Evolutionary conservation across 53 echinoderm and acorn worm genomes (phyloP).

Genomic region (Luidia sarsii): DNA sequence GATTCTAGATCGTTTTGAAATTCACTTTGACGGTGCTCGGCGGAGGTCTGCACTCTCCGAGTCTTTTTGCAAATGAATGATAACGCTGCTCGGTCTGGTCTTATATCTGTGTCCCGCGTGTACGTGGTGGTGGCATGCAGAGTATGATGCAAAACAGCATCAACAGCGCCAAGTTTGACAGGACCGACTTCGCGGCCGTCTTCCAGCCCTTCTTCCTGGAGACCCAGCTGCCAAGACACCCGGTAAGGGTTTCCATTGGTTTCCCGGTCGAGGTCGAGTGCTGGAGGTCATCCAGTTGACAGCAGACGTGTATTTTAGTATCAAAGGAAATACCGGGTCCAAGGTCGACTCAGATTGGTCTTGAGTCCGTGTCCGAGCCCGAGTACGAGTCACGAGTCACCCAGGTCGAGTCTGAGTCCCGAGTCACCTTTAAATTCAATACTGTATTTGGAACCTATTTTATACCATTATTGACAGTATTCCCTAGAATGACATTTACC

Average conservation of each 20-base stretch:
- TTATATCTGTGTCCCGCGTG: too few relatives aligned
- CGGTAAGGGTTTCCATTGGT: slow-evolving; percentile 24
- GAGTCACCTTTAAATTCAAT: too few relatives aligned
- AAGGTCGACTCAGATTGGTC: not conserved
- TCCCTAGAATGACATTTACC: too few relatives aligned
- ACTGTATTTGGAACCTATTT: not conserved
- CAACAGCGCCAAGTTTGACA: slow-evolving; percentile 63
- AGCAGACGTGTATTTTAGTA: not conserved
- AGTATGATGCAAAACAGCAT: slow-evolving; percentile 56
- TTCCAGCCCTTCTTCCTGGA: slow-evolving; percentile 75
- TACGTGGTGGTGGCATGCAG: too few relatives aligned
- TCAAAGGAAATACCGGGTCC: not conserved
- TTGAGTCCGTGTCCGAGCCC: not conserved
- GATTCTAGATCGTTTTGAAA: too few relatives aligned
- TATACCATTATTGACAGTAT: not conserved
- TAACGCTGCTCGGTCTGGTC: too few relatives aligned
- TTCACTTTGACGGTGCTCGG: too few relatives aligned
- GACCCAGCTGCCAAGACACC: slow-evolving; percentile 52
- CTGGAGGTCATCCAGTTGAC: not conserved
- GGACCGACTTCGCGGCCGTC: slow-evolving; percentile 80
- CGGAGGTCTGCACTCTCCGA: too few relatives aligned
- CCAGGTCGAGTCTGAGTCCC: too few relatives aligned
- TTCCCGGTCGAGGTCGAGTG: not conserved
- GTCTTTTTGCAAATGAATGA: too few relatives aligned
- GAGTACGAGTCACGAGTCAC: too few relatives aligned